These are phyloP conservation scores for Coregonus sp. DNA, from an alignment of 2,797 vertebrate genomes.

Conservation along the genomic window DNA sequence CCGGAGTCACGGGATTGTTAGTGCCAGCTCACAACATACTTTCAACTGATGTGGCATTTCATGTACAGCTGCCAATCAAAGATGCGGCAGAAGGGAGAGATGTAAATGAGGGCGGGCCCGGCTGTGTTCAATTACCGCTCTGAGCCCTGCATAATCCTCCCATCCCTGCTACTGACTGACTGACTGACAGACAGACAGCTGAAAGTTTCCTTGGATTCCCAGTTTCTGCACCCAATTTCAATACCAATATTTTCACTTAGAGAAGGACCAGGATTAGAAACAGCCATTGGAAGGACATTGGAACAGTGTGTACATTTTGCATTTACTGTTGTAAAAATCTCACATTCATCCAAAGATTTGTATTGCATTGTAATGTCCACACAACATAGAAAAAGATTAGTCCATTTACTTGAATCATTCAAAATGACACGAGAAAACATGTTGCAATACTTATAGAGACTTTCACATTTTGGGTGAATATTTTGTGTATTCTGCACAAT, in stretches of 20 bases:
- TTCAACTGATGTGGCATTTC: constrained; percentile 99
- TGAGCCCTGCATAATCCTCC: constrained; percentile 80
- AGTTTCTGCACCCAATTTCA: not conserved
- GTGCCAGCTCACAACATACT: constrained; percentile 99
- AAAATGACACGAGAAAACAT: not conserved
- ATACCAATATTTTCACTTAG: constrained; percentile 22
- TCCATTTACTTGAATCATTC: too few species aligned
- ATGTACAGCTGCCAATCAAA: constrained; percentile 99
- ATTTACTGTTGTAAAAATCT: not conserved
- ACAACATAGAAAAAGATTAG: too few species aligned
- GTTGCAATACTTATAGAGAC: not conserved
- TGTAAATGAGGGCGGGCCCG: constrained; percentile 96
- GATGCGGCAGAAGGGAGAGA: constrained; percentile 74
- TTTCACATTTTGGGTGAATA: constrained; percentile 16
- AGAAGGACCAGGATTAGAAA: constrained; percentile 36
- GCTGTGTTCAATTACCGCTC: constrained; percentile 91
- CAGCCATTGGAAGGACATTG: too few species aligned
- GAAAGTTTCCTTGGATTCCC: constrained; percentile 69
- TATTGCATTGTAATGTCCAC: too few species aligned
- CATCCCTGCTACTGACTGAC: constrained; percentile 69
- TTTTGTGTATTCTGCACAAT: constrained; percentile 23
- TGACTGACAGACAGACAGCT: constrained; percentile 78
- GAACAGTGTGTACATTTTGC: too few species aligned
- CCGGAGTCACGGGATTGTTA: constrained; percentile 97
- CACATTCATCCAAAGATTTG: not conserved